These are phyloP conservation scores for Electrophaes corylata DNA, from an alignment of 2,888 invertebrate genomes.

Conservation along the genomic window DNA sequence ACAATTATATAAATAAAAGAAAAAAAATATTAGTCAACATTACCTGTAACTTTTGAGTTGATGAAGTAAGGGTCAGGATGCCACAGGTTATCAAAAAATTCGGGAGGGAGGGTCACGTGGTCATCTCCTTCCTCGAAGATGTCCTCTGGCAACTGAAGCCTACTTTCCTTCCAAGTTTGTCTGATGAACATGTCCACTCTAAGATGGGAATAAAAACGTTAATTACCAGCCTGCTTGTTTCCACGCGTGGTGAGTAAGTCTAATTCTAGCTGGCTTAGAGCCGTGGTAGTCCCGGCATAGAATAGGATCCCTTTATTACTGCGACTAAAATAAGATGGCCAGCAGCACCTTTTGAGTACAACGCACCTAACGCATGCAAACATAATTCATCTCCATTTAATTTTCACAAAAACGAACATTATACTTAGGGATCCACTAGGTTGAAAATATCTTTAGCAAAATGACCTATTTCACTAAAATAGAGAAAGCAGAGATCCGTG, in stretches of 20 bases:
- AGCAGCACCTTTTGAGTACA: too few species aligned
- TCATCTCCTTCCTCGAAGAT: constrained; percentile 92
- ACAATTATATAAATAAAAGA: too few species aligned
- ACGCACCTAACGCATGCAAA: too few species aligned
- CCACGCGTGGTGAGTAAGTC: not conserved
- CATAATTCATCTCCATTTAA: too few species aligned
- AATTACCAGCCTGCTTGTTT: not conserved
- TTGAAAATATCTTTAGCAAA: too few species aligned
- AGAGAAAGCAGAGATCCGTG: too few species aligned
- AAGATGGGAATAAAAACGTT: constrained; percentile 19
- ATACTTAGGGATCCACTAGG: too few species aligned
- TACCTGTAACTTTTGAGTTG: constrained; percentile 93
- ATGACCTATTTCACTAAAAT: too few species aligned
- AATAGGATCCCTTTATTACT: too few species aligned
- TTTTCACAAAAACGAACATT: too few species aligned
- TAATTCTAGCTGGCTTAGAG: not conserved
- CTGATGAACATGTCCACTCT: constrained; percentile 94
- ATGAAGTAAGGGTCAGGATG: constrained; percentile 94
- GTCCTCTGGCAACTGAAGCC: constrained; percentile 89
- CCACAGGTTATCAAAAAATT: constrained; percentile 94
- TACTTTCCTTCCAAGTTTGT: constrained; percentile 92
- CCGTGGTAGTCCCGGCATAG: too few species aligned
- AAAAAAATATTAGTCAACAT: not conserved
- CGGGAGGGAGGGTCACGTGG: constrained; percentile 90
- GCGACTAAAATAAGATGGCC: too few species aligned